phyloP scores from a whole-genome alignment of 2,113 vertebrate genomes.

The Sinocyclocheilus maitianheensis region DNA sequence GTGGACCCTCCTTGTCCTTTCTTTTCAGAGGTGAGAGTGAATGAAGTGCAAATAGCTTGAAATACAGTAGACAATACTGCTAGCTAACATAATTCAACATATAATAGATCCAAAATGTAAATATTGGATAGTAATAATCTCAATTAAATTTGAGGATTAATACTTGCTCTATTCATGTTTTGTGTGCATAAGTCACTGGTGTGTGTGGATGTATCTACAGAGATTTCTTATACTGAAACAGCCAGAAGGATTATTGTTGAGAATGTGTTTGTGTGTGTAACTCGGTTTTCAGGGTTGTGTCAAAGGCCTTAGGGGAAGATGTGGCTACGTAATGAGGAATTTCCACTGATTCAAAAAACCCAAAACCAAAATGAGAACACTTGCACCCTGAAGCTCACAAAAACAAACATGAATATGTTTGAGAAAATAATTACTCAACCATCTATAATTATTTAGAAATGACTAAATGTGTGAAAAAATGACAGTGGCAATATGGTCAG shows the following conservation, averaged over 20 bases:
- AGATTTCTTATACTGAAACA: background rate
- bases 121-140: no score
- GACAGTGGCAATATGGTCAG: background rate
- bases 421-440: background rate
- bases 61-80: no score
- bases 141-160: background rate
- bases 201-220: background rate
- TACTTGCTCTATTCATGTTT: background rate
- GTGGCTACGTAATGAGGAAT: background rate
- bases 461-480: background rate
- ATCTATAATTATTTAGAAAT: background rate
- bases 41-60: no score
- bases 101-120: no score
- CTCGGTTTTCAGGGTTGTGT: background rate
- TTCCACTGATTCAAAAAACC: background rate
- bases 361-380: background rate
- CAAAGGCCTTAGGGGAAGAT: background rate
- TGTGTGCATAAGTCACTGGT: background rate
- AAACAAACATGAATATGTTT: background rate
- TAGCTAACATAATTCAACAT: no score
- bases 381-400: constrained; percentile 1
- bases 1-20: no score
- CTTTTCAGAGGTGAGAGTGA: no score
- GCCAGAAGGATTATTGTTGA: background rate
- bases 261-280: background rate